Base-by-base conservation (phyloP, 1,140 invertebrate genomes). In the Cryptotermes secundus region DNA sequence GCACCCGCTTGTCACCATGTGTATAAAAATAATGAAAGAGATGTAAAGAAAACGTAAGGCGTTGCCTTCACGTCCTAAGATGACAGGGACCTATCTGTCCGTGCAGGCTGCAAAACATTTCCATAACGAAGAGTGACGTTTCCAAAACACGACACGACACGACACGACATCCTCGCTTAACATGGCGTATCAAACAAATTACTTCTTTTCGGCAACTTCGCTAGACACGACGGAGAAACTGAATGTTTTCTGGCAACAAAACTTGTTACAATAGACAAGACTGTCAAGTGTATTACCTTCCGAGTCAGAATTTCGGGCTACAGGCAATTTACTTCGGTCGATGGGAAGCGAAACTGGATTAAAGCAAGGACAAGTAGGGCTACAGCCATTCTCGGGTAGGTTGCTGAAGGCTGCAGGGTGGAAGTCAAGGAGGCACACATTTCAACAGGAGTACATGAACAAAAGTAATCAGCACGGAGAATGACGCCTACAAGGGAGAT, bases 101-200 rank as follows among this genome's bases (percentile, higher is more conserved):
- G 26, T n/a, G 59, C 59, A 72, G 59, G 59, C 59, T 72, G 59
- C 59, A 72, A 72, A 72, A 72, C 59, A 31, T 72, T 14, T 72
- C n/a, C 59, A 72, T 72, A 72, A 72, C 31, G 59, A 72, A 72
- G 59, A 72, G 26, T 72, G 59, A 16, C 59, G 14, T 3, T 26
- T 31, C 59, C 59, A 72, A n/a, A 72, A 72, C 59, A 72, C n/a
- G n/a, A 31, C 59, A 72, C 59, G 59, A 72, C 59, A 72, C n/a
- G n/a, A 31, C 59, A 72, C 59, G 59, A 72, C 59, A 72, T 26
- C n/a, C 31, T 10, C 26, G 59, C 59, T 72, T 72, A 72, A 72
- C 59, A 31, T 2, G 9, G n/a, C 26, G n/a, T 7, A 26, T 31
- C 4, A 16, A 31, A 72, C 26, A 26, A 72, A 72, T n/a, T 72